Base-by-base conservation (phyloP, 2,113 vertebrate species). In the Esox niger region DNA sequence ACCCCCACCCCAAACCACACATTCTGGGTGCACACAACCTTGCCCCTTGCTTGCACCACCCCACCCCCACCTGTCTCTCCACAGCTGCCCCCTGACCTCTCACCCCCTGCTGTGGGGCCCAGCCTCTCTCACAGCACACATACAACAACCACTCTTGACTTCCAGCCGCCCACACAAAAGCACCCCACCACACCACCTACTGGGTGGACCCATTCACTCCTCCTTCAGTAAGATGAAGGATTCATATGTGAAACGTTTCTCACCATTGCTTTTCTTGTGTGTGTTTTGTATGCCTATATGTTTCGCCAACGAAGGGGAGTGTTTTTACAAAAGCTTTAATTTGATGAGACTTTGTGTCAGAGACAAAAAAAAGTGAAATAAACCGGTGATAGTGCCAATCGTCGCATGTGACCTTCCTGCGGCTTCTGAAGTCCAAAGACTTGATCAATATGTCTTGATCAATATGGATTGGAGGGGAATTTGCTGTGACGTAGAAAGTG, bases 21-120 rank as follows among this genome's bases (percentile, higher is more conserved):
- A 15, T 15, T 43, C 38, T 43, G 38, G 15, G 38, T 52, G 21
- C 49, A 32, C 30, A 66, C 38, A 47, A 38, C 21, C 43, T 26
- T 1, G 83, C 21, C 26, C 21, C 62, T 20, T 1, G 83, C 38
- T 20, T 33, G 7, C 43, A 10, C 23, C 68, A 38, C 62, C 84
- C 88, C 91, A 90, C 88, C 89, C 89, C 38, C 10, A 66, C 73
- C 30, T 30, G 82, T 78, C n/a, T 0, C 21, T 84, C 87, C 87
- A 13, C n/a, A 75, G 73, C 90, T 38, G 73, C 87, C 89, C 88
- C 87, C 79, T 89, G 92, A 93, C 91, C 92, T 91, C 87, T 92
- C 88, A 87, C 90, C 90, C 79, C 78, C 25, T 54, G n/a, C 54
- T 70, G 67, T 73, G 63, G 26, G 59, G 61, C 46, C 21, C 38